Evolutionary conservation across 2,113 vertebrate species (phyloP).

Genomic region (Brachyhypopomus occidentalis): DNA sequence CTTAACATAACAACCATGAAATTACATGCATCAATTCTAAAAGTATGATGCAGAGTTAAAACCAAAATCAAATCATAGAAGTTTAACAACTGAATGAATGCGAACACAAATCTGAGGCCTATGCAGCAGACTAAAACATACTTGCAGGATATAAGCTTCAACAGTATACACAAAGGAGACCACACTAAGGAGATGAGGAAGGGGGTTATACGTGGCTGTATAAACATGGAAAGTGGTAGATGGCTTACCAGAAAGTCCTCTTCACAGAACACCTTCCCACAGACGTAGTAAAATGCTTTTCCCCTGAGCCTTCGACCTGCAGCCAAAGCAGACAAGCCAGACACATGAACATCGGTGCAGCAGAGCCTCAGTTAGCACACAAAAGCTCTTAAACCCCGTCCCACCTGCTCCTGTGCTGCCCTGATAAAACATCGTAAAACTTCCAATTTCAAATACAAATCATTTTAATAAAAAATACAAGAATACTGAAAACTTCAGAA

Average conservation of each 20-base stretch:
- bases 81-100: neutral
- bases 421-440: too few species aligned
- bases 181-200: neutral
- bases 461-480: constrained; percentile 56
- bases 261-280: constrained; percentile 95
- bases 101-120: neutral
- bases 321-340: constrained; percentile 24
- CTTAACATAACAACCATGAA: neutral
- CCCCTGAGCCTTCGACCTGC: constrained; percentile 84
- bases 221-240: neutral
- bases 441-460: too few species aligned
- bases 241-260: constrained; percentile 94
- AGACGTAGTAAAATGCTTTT: constrained; percentile 96
- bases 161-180: neutral
- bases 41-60: neutral
- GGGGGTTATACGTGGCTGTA: neutral
- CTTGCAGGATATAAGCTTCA: neutral
- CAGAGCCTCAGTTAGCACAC: neutral
- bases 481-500: constrained; percentile 46
- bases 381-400: neutral
- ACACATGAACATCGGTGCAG: neutral
- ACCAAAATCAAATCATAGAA: neutral
- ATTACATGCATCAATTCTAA: neutral
- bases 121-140: neutral
- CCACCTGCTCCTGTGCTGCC: neutral